Conservation (phyloP, 1,140 invertebrate genomes). For the Rhynchophorus ferrugineus region DNA sequence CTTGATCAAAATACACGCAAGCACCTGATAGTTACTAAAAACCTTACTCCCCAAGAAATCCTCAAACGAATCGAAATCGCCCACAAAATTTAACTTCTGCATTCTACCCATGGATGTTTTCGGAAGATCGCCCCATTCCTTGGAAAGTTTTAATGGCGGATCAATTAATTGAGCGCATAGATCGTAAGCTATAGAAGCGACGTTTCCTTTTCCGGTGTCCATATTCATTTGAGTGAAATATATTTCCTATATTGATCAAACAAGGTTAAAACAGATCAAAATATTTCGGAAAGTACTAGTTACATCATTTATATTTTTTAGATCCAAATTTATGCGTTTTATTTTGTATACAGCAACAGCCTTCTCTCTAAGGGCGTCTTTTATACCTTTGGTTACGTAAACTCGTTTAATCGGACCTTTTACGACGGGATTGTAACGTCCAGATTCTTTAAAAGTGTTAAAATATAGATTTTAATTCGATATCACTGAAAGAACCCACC, state of each 20-base stretch:
- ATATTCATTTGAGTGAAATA: slow-evolving; percentile 41
- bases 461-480: not conserved
- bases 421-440: slow-evolving; percentile 41
- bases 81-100: slow-evolving; percentile 48
- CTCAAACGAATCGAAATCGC: slow-evolving; percentile 47
- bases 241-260: too few species aligned
- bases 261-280: slow-evolving; percentile 1
- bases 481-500: slow-evolving; percentile 37
- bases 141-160: slow-evolving; percentile 41
- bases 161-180: slow-evolving; percentile 44
- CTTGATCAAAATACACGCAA: too few species aligned
- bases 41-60: slow-evolving; percentile 47
- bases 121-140: slow-evolving; percentile 49
- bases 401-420: slow-evolving; percentile 43
- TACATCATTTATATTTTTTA: slow-evolving; percentile 48
- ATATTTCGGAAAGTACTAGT: slow-evolving; percentile 17
- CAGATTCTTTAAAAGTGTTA: slow-evolving; percentile 42
- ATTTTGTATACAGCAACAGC: slow-evolving; percentile 49
- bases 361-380: slow-evolving; percentile 43
- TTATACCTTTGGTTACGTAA: slow-evolving; percentile 45
- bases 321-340: slow-evolving; percentile 42
- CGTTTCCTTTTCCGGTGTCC: slow-evolving; percentile 39
- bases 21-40: too few species aligned
- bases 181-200: slow-evolving; percentile 42
- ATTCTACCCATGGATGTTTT: slow-evolving; percentile 41